These are phyloP conservation scores for Dendropsophus ebraccatus DNA, from an alignment of 2,113 vertebrate genomes.

Conservation along the genomic window DNA sequence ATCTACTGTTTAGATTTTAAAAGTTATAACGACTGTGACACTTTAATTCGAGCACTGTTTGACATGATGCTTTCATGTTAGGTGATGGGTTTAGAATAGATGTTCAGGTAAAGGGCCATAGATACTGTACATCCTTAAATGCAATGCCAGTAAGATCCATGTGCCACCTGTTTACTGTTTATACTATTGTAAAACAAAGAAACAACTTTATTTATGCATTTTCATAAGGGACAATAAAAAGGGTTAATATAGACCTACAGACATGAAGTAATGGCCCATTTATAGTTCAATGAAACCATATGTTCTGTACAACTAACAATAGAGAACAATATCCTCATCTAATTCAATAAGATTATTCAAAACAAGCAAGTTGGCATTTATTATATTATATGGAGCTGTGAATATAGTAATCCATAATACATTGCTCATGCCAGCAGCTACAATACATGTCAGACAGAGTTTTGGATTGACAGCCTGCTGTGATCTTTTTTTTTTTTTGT, in stretches of 20 bases:
- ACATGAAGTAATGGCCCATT: neutral
- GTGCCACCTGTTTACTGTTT: too few relatives aligned
- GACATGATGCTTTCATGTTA: too few relatives aligned
- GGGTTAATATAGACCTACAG: neutral
- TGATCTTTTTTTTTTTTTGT: neutral
- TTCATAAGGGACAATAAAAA: neutral
- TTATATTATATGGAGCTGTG: neutral
- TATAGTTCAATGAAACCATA: neutral
- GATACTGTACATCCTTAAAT: too few relatives aligned
- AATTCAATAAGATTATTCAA: neutral
- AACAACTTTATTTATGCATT: neutral
- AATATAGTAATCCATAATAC: neutral
- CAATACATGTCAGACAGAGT: neutral
- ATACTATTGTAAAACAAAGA: too few relatives aligned
- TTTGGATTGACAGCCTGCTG: constrained; percentile 12
- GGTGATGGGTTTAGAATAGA: too few relatives aligned
- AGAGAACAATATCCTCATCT: neutral
- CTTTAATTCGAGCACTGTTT: too few relatives aligned
- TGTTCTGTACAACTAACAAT: neutral
- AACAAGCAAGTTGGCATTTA: neutral
- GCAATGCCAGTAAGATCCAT: too few relatives aligned
- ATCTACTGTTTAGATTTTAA: too few relatives aligned
- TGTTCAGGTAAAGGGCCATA: too few relatives aligned
- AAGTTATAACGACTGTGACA: too few relatives aligned
- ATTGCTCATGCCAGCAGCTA: neutral